phyloP scores from a whole-genome alignment of 2,113 vertebrate species.

The Pseudopodoces humilis region DNA sequence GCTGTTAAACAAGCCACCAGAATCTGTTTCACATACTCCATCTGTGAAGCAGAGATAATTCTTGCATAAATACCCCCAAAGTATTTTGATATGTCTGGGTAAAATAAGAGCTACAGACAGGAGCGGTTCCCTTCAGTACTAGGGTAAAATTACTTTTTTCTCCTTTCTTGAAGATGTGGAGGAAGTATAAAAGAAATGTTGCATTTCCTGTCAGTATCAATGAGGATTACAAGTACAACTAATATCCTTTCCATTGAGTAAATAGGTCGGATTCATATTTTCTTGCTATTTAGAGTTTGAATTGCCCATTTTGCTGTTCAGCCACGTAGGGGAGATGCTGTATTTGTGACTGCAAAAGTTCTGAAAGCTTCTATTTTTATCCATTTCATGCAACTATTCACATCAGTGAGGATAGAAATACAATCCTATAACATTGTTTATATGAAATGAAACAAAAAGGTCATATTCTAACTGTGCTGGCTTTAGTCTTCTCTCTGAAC shows the following conservation, averaged over 20 bases:
- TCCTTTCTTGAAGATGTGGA: not conserved
- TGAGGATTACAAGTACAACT: not conserved
- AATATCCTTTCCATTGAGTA: not conserved
- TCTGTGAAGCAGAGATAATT: slow-evolving; percentile 18
- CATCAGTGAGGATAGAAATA: not conserved
- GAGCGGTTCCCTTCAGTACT: not conserved
- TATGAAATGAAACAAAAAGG: slow-evolving; percentile 19
- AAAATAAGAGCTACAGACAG: slow-evolving; percentile 6
- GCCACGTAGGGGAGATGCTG: slow-evolving; percentile 1
- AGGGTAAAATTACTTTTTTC: not conserved
- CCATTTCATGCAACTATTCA: slow-evolving; percentile 1
- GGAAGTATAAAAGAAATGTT: not conserved
- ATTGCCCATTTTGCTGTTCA: not conserved
- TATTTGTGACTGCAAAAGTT: not conserved
- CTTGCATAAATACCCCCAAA: slow-evolving; percentile 31
- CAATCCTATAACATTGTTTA: not conserved
- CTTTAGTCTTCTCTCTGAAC: slow-evolving; percentile 5
- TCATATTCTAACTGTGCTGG: not conserved
- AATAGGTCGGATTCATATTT: not conserved
- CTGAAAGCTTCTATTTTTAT: slow-evolving; percentile 37
- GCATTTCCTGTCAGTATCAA: not conserved
- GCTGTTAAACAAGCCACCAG: slow-evolving; percentile 4
- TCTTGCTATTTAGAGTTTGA: not conserved
- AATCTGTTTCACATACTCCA: slow-evolving; percentile 7
- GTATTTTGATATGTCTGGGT: slow-evolving; percentile 25